A percentile compares a stretch with the other conserved stretches of the same genome.
Evolutionary conservation across 2,888 invertebrate genomes (phyloP).

Genomic region (Melangyna quadrimaculata): DNA sequence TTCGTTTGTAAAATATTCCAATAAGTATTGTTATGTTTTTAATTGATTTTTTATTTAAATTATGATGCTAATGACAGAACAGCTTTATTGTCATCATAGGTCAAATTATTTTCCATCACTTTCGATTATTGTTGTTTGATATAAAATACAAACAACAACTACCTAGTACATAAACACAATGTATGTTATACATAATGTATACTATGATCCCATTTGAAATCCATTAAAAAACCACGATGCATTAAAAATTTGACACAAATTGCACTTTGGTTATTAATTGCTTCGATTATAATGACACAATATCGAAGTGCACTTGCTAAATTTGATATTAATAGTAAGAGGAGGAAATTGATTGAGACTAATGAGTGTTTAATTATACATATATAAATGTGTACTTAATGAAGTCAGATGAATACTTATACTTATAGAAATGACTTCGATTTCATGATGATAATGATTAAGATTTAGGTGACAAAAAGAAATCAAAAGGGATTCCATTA

Average conservation of each 20-base stretch:
- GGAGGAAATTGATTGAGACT: background rate
- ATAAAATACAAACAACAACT: background rate
- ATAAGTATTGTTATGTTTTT: too few species aligned
- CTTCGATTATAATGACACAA: conserved; percentile 24
- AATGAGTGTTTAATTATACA: background rate
- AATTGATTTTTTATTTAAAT: background rate
- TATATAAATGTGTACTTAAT: background rate
- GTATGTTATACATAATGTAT: background rate
- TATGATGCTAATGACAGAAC: background rate
- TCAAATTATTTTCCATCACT: background rate
- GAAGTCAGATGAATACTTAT: too few species aligned
- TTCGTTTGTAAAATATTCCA: too few species aligned
- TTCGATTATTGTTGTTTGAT: background rate
- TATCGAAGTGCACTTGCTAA: background rate
- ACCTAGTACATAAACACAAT: too few species aligned
- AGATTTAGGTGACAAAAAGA: too few species aligned
- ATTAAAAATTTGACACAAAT: conserved; percentile 23
- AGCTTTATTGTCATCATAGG: background rate
- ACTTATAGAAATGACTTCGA: too few species aligned
- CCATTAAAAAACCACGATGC: conserved; percentile 40
- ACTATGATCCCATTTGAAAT: conserved; percentile 7
- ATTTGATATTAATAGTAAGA: background rate
- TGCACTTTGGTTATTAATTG: conserved; percentile 37
- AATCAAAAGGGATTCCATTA: too few species aligned
- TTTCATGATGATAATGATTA: too few species aligned